phyloP scores from a whole-genome alignment of 2,888 invertebrate species.

The Aelia acuminata region DNA sequence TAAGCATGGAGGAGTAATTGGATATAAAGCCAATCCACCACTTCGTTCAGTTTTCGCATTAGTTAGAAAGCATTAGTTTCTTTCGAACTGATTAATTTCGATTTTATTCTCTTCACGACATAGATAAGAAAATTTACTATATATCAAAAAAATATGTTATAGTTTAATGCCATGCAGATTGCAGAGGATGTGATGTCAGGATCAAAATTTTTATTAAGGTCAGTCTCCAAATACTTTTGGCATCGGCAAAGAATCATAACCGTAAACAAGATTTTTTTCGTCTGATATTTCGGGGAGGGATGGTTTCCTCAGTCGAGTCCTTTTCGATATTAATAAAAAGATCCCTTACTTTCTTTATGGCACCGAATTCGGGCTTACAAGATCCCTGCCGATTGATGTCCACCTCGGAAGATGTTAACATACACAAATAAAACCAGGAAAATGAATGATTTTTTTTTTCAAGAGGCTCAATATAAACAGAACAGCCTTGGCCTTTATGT shows the following conservation, averaged over 20 bases:
- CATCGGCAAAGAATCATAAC: neutral
- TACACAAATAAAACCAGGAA: neutral
- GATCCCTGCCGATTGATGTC: conserved; percentile 3
- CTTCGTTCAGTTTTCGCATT: too few species aligned
- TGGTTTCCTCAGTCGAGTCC: neutral
- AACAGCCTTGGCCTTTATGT: conserved; percentile 39
- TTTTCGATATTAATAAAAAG: neutral
- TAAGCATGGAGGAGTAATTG: too few species aligned
- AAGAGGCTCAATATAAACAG: neutral
- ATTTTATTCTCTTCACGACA: too few species aligned
- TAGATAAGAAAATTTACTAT: too few species aligned
- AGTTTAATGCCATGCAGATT: too few species aligned
- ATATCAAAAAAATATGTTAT: too few species aligned
- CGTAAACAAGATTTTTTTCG: neutral
- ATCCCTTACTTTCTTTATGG: neutral
- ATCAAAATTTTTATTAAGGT: neutral
- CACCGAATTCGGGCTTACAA: neutral
- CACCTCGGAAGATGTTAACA: neutral
- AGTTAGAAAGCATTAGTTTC: too few species aligned
- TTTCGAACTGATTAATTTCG: too few species aligned
- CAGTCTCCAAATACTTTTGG: neutral
- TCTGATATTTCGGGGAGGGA: neutral
- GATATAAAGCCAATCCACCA: too few species aligned
- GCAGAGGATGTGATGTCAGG: too few species aligned
- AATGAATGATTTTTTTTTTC: conserved; percentile 27